phyloP scores from a whole-genome alignment of 2,797 vertebrate species.

The Graptemys geographica region DNA sequence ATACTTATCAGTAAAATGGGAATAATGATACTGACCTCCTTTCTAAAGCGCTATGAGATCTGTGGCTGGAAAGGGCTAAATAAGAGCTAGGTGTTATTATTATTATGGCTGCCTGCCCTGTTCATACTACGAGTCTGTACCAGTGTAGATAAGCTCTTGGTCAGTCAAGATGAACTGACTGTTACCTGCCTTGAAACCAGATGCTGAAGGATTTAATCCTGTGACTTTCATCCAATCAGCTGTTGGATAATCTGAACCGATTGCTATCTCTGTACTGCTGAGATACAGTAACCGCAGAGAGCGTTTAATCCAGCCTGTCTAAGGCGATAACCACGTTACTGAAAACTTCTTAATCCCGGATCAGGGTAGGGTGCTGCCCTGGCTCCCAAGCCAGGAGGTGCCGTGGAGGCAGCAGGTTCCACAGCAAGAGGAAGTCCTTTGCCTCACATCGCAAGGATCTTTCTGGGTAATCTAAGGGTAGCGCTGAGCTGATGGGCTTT shows the following conservation, averaged over 20 bases:
- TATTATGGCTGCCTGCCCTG: neutral
- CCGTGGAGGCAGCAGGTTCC: neutral
- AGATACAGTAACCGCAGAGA: neutral
- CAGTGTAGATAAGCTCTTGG: neutral
- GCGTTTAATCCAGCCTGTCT: neutral
- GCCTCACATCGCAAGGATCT: neutral
- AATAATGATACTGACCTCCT: too few relatives aligned
- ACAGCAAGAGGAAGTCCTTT: neutral
- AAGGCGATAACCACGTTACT: accelerated
- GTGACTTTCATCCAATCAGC: neutral
- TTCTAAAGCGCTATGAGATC: too few relatives aligned
- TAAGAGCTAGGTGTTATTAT: too few relatives aligned
- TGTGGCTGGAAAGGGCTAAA: too few relatives aligned
- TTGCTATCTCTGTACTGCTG: neutral
- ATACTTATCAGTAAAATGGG: too few relatives aligned
- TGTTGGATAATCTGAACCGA: neutral
- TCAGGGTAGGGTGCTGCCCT: accelerated
- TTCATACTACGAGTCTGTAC: neutral
- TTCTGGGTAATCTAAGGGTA: neutral
- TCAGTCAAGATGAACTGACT: neutral
- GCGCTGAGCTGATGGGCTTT: neutral
- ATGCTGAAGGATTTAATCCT: neutral
- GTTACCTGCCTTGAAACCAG: neutral
- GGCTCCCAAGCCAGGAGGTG: neutral
- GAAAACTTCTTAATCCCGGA: neutral